Base-by-base conservation (phyloP, 2,113 vertebrate species). In the Lepidothrix coronata region DNA sequence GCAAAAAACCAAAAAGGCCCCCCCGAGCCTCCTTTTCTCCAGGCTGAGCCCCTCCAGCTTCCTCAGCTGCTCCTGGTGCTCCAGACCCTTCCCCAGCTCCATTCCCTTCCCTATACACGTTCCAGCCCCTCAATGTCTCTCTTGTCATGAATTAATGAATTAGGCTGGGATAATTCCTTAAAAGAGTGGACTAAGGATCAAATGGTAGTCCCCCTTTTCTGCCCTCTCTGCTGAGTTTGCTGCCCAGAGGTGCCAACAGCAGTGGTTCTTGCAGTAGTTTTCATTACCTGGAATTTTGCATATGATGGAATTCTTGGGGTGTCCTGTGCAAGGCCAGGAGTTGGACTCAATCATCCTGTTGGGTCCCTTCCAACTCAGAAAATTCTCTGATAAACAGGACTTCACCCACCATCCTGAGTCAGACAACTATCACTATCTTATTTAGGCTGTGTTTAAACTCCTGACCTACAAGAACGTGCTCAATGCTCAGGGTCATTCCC, bases 91-190 rank as follows among this genome's bases (percentile, higher is more conserved):
- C 30, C 22, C 71, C 71, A 75, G 8, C 35, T 25, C 35, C 0
- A 0, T 44, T 39, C 22, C 23, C 46, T 54, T 1, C 3, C 8
- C 37, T 61, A 46, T 7, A 9, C 18, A 6, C 0, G 0, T 18
- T 63, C 49, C 1, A 44, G 52, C 31, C 71, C 31, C 23, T 73
- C 71, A 0, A 0, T 8, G 12, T 66, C 58, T 10, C 2, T 19
- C 19, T 73, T 58, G 27, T 33, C 6, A 43, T 1, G 4, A 66
- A 71, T 54, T 11, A n/a, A 33, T 28, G 6, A 61, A 6, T 79
- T 62, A 75, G 61, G 18, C 57, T 72, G 4, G 8, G 25, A 43
- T 20, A 59, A 13, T 23, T 85, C 76, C 55, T 81, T 85, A 33
- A 33, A 89, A 57, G 35, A 77, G 59, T 41, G 70, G 57, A 39